Evolutionary conservation across 2,797 vertebrate genomes (phyloP).

Genomic region (Myoxocephalus aenaeus): DNA sequence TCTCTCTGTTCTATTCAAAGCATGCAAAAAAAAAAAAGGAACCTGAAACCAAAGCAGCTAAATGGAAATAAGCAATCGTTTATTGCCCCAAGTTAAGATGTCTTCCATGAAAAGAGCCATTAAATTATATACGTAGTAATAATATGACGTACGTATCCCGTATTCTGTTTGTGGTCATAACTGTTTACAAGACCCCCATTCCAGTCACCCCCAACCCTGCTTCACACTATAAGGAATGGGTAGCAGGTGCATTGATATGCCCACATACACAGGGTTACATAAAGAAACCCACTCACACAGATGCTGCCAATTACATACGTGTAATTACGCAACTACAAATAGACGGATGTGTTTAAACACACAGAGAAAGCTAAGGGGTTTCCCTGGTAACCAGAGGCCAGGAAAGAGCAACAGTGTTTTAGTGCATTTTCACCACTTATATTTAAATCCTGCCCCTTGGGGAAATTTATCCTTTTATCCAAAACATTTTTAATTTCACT

Average conservation of each 20-base stretch:
- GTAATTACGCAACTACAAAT: slow-evolving; percentile 26
- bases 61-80: background rate
- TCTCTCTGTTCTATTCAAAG: background rate
- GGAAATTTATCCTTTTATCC: slow-evolving; percentile 15
- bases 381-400: slow-evolving; percentile 67
- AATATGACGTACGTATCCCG: background rate
- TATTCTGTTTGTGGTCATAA: background rate
- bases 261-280: slow-evolving; percentile 16
- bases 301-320: slow-evolving; percentile 38
- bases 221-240: background rate
- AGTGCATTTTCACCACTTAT: slow-evolving; percentile 27
- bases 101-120: background rate
- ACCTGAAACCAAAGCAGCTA: slow-evolving; percentile 3
- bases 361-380: slow-evolving; percentile 49
- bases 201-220: background rate
- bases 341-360: slow-evolving; percentile 14
- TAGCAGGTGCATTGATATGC: slow-evolving; percentile 39
- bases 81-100: background rate
- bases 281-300: slow-evolving; percentile 19
- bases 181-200: background rate
- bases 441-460: slow-evolving; percentile 3
- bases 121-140: background rate
- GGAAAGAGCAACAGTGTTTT: slow-evolving; percentile 36
- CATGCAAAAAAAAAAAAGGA: background rate
- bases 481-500: background rate